Evolutionary conservation across 2,113 vertebrate species (phyloP).

Genomic region (Trochalopteron elliotii): DNA sequence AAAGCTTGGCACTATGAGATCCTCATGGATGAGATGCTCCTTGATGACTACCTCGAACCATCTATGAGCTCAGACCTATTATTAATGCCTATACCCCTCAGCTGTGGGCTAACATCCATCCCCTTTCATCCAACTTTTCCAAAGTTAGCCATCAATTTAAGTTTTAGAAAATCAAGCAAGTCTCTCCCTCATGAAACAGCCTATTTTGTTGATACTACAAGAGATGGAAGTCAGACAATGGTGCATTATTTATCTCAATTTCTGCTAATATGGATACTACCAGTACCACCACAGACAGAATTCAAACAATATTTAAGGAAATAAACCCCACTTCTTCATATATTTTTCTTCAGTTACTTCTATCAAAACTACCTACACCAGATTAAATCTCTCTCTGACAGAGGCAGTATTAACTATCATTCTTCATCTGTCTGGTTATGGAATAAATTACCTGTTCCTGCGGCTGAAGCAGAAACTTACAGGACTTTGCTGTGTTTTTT

Average conservation of each 20-base stretch:
- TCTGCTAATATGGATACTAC: neutral
- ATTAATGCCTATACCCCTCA: neutral
- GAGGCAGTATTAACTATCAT: neutral
- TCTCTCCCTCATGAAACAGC: neutral
- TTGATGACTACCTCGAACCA: neutral
- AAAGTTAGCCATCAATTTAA: neutral
- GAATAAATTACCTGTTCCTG: neutral
- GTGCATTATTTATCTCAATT: neutral
- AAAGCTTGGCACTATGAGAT: neutral
- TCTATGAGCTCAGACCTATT: fast-evolving
- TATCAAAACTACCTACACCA: neutral
- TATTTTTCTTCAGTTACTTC: neutral
- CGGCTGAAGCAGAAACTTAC: neutral
- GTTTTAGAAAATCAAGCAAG: neutral
- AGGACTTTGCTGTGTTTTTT: neutral
- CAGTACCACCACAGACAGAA: neutral
- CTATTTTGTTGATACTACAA: neutral
- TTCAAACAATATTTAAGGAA: neutral
- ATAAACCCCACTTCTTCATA: neutral
- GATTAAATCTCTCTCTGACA: neutral
- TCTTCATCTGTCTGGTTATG: neutral
- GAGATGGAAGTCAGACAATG: neutral
- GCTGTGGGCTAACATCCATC: neutral
- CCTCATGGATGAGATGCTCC: no score
- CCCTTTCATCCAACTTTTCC: neutral